Evolutionary conservation across 1,140 invertebrate genomes (phyloP), one percentile per base, ranked within the genome.

Genomic region (Steinernema khuongi): DNA sequence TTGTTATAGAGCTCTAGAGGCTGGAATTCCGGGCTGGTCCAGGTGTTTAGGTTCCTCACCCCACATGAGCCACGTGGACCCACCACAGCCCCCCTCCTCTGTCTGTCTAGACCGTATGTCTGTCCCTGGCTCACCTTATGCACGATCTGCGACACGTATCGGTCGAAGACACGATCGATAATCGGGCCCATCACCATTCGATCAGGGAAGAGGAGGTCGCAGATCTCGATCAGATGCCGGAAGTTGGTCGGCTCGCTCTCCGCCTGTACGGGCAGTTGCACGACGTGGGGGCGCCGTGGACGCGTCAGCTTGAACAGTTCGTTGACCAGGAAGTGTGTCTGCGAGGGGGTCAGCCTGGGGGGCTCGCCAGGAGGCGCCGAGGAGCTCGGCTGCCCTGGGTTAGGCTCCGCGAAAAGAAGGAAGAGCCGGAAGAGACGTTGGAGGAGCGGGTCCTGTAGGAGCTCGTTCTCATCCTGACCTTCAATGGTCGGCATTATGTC

Each of bases 61-160:
- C 19, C 14, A n/a, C n/a, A n/a, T n/a, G n/a, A n/a, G n/a, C n/a
- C n/a, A n/a, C n/a, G n/a, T n/a, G n/a, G n/a, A n/a, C n/a, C n/a
- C n/a, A 41, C n/a, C 36, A 41, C 7, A 41, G n/a, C n/a, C n/a
- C 36, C 7, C 36, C 7, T 41, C n/a, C 36, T 41, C 36, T 41
- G 7, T 41, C 36, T n/a, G 7, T n/a, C n/a, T 41, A 7, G 7
- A n/a, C 36, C 36, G 7, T n/a, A 7, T 41, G 7, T n/a, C 36
- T n/a, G 7, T 41, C 36, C 36, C n/a, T n/a, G 7, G 19, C 32
- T 14, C n/a, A 73, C 74, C 43, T 75, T 75, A 26, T 71, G 36
- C 4, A 75, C 74, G 36, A 75, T 70, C 71, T 75, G 74, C 60
- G 68, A 70, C 14, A 75, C 69, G 30, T 73, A 75, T 32, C 74